phyloP scores from a whole-genome alignment of 2,888 invertebrate species.

The Allophyes oxyacanthae region DNA sequence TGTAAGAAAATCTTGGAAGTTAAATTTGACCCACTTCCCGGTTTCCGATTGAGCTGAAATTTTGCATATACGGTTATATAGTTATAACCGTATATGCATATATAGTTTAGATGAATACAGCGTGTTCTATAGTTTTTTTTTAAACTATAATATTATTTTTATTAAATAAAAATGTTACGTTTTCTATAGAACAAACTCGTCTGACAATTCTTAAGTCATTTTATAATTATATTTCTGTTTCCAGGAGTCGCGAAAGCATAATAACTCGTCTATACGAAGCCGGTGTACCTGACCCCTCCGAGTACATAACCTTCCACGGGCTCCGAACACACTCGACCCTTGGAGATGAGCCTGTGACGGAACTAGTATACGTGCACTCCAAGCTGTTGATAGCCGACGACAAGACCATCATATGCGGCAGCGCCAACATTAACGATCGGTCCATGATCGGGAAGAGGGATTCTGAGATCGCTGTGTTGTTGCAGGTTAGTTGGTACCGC shows the following conservation, averaged over 20 bases:
- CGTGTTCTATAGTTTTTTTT: no score
- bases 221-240: neutral
- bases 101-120: no score
- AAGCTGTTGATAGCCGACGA: conserved; percentile 99
- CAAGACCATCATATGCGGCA: conserved; percentile 97
- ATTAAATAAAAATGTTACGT: no score
- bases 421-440: conserved; percentile 99
- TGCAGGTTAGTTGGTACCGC: conserved; percentile 92
- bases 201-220: no score
- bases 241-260: conserved; percentile 95
- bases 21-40: no score
- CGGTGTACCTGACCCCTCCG: conserved; percentile 94
- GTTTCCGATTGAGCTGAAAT: no score
- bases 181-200: no score
- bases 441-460: conserved; percentile 98
- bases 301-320: conserved; percentile 97
- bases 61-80: no score
- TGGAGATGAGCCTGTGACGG: conserved; percentile 95
- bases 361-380: conserved; percentile 99
- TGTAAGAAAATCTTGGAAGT: no score
- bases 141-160: no score
- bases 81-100: no score
- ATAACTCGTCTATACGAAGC: conserved; percentile 93
- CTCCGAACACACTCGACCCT: conserved; percentile 94
- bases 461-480: conserved; percentile 97